Evolutionary conservation across 2,113 vertebrate species (phyloP), one percentile per base, ranked within the genome.

Genomic region (Lota lota): DNA sequence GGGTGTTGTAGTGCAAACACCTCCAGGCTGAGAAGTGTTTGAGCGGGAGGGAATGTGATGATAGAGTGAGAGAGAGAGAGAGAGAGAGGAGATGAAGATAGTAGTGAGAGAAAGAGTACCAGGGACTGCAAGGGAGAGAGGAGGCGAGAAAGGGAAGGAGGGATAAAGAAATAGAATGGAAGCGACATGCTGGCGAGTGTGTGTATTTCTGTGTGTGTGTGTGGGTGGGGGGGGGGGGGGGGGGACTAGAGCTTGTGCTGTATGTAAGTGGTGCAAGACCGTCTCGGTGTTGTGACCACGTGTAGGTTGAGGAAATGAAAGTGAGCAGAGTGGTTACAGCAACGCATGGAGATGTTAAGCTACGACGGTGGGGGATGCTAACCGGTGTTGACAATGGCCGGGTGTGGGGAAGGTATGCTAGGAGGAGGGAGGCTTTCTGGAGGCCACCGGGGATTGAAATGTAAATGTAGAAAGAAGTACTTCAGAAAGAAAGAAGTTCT

Each of bases 361-460:
- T 66, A 63, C 11, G 74, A 61, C n/a, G 70, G 24, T 68, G 61
- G 36, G 28, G 28, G 28, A 87, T 69, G 75, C 66, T 87, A 90
- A 90, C 75, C 64, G 63, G 75, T 75, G 76, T 68, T 90, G 91
- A 82, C 91, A 91, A 78, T 57, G 57, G 69, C 59, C 77, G 74
- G 79, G 75, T 89, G 76, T 57, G 54, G 70, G 62, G 78, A 73
- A 78, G 74, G 75, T 50, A 57, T 82, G 66, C 84, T 91, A 21
- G 60, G 75, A 72, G 66, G 74, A 16, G 33, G 68, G 74, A 74
- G 74, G 61, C 64, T 76, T 83, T 82, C 82, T 80, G 73, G 79
- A 72, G 75, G 69, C 72, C 36, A 59, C 63, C 20, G 66, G 66
- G 83, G 87, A 89, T 89, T 90, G 87, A 92, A 89, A 88, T 90